phyloP scores from a whole-genome alignment of 2,797 vertebrate genomes.

The Myripristis jacobus region DNA sequence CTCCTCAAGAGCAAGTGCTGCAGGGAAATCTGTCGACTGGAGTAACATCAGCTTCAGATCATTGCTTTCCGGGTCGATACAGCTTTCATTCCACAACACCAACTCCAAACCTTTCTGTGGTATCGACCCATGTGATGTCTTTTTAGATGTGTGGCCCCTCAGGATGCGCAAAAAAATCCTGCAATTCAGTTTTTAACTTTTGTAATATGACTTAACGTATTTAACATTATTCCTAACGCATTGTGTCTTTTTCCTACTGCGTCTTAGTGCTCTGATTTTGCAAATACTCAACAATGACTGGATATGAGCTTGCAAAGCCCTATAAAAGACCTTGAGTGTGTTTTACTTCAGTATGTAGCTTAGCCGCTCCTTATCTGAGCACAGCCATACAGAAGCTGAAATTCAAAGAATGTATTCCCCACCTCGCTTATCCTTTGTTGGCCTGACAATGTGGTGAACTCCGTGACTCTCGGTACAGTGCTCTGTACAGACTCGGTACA shows the following conservation, averaged over 20 bases:
- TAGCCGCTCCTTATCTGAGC: not conserved
- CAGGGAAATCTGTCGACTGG: constrained; percentile 69
- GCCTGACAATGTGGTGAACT: constrained; percentile 5
- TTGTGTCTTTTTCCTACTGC: too few relatives aligned
- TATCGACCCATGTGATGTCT: constrained; percentile 51
- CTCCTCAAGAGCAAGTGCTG: constrained; percentile 62
- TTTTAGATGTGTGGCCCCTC: constrained; percentile 30
- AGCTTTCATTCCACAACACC: constrained; percentile 55
- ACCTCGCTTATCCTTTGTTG: constrained; percentile 21
- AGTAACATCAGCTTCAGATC: constrained; percentile 67
- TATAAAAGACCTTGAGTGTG: not conserved
- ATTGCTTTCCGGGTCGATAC: constrained; percentile 60
- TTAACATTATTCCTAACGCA: not conserved
- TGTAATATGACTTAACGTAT: constrained; percentile 24
- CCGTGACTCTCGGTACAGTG: not conserved
- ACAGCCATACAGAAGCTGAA: not conserved
- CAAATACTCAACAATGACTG: not conserved
- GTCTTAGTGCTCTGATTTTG: too few relatives aligned
- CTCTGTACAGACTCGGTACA: too few relatives aligned
- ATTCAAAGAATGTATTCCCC: constrained; percentile 17
- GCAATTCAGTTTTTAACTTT: constrained; percentile 20
- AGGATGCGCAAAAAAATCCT: constrained; percentile 10
- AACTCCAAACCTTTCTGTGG: constrained; percentile 37
- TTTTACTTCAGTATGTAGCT: constrained; percentile 7
- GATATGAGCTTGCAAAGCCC: not conserved